Evolutionary conservation across 2,797 vertebrate genomes (phyloP).

Genomic region (Lutjanus argentimaculatus): DNA sequence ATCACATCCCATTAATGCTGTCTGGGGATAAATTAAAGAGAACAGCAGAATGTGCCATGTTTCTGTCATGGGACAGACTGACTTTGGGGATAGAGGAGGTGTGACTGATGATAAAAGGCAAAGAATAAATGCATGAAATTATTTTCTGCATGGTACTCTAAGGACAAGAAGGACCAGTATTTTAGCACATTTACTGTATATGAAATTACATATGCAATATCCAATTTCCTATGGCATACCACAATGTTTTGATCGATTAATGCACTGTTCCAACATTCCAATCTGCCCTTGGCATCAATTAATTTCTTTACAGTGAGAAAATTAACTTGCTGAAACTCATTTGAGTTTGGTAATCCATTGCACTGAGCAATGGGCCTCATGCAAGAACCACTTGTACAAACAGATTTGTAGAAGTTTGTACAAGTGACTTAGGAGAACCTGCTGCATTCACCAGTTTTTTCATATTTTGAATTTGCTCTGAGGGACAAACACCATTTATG

Average conservation of each 20-base stretch:
- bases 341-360: conserved; percentile 4
- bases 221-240: conserved; percentile 8
- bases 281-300: conserved; percentile 19
- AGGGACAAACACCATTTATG: no score
- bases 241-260: conserved; percentile 19
- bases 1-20: conserved; percentile 84
- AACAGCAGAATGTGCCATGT: conserved; percentile 63
- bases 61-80: conserved; percentile 62
- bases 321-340: conserved; percentile 9
- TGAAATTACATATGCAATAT: conserved; percentile 18
- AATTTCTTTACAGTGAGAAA: conserved; percentile 11
- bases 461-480: no score
- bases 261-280: conserved; percentile 7
- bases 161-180: not conserved
- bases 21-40: conserved; percentile 79
- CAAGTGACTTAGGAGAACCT: no score
- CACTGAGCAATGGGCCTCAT: no score
- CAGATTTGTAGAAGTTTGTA: no score
- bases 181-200: conserved; percentile 15
- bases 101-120: conserved; percentile 53
- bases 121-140: conserved; percentile 38
- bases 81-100: conserved; percentile 42
- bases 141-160: conserved; percentile 49
- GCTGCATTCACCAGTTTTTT: no score
- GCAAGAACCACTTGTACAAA: no score